Evolutionary conservation across 2,888 invertebrate species (phyloP), one percentile per base, ranked within the genome.

Genomic region (Tetheella fluctuosa): DNA sequence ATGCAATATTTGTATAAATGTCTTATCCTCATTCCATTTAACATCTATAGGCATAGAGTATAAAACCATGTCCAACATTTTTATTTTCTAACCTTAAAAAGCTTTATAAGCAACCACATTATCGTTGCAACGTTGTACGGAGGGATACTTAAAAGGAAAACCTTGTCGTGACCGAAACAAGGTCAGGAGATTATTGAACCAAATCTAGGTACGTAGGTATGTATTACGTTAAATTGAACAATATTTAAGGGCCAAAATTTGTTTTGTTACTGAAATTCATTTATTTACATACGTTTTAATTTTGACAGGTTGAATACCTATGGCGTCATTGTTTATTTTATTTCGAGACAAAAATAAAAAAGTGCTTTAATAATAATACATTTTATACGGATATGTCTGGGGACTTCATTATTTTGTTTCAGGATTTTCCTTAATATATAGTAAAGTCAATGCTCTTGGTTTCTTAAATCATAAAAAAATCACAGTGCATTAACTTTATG

Each of bases 61-160:
- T 20, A n/a, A 48, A 48, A 20, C 20, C 20, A 48, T 48, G 48
- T 48, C 48, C 48, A 48, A 48, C 48, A 48, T 48, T 48, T 10
- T 2, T 39, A n/a, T 39, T 39, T n/a, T 39, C 37, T 15, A 37
- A 15, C 15, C 17, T 6, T 42, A 17, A 48, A 48, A 48, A 48
- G 48, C 2, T 15, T 20, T 20, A 20, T n/a, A 48, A 48, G n/a
- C 39, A 48, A 20, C 17, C 20, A 20, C 20, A 48, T 48, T 48
- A 20, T 20, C 15, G 42, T 42, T 10, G 20, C 48, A 48, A n/a
- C 10, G 39, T 13, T n/a, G n/a, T 13, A 37, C 53, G 52, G 23
- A 48, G 58, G 58, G 58, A 54, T 58, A 52, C 54, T 34, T 54
- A 54, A 58, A 54, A 42, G 52, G 37, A 42, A 52, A 52, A 60